Percentiles rank a stretch among this genome's conserved stretches.
Conservation (phyloP, 1,140 invertebrate genomes). For the Pseudachorutes palmiensis region DNA sequence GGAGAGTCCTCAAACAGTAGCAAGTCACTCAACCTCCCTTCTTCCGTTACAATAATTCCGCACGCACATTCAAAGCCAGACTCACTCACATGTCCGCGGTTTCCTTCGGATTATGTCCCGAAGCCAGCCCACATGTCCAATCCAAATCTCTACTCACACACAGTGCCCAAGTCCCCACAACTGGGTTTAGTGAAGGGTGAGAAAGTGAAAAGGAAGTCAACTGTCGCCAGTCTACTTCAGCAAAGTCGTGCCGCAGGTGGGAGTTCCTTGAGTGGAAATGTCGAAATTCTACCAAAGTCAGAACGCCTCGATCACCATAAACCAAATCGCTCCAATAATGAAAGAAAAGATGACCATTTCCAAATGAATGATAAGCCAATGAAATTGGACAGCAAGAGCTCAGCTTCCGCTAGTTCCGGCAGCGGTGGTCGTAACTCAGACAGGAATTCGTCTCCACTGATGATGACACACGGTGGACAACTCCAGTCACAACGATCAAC, state of each 20-base stretch:
- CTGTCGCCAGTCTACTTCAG: constrained; percentile 73
- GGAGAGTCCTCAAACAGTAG: constrained; percentile 11
- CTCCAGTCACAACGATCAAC: background rate
- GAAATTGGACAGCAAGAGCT: background rate
- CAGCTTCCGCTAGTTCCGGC: background rate
- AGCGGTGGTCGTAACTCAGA: background rate
- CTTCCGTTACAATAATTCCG: constrained; percentile 23
- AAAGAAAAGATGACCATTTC: background rate
- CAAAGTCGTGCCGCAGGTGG: constrained; percentile 58
- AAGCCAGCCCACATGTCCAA: constrained; percentile 35
- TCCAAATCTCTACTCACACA: constrained; percentile 32
- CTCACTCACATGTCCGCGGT: constrained; percentile 25
- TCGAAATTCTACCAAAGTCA: background rate
- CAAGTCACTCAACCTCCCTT: background rate
- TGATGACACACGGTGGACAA: background rate
- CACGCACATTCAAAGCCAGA: constrained; percentile 32
- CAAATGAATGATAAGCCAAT: background rate
- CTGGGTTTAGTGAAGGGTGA: constrained; percentile 23
- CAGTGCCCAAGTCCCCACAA: constrained; percentile 32
- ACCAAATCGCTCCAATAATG: background rate
- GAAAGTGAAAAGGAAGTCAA: constrained; percentile 64
- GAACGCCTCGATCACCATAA: background rate
- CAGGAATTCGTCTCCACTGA: constrained; percentile 11
- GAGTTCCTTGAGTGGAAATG: background rate
- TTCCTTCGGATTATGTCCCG: constrained; percentile 24